A percentile compares a stretch with the other conserved stretches of the same genome.
Conservation (phyloP, 1,140 invertebrate genomes). For the Sitophilus oryzae region DNA sequence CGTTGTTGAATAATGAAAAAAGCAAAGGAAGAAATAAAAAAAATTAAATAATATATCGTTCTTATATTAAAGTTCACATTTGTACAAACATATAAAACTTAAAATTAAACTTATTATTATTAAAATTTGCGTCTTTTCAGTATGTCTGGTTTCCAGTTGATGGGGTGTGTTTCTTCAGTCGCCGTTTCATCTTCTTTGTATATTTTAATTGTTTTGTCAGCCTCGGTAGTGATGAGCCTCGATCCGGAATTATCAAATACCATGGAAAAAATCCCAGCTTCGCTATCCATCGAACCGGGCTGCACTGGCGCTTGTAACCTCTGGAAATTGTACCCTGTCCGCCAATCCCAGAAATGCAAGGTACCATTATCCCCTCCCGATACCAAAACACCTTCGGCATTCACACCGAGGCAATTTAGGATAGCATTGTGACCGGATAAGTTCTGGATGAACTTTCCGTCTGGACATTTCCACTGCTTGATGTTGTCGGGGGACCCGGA, state of each 20-base stretch:
- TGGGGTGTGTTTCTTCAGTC: conserved; percentile 92
- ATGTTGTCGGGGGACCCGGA: conserved; percentile 98
- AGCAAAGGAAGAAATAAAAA: not conserved
- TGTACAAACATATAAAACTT: not conserved
- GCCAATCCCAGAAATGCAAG: conserved; percentile 98
- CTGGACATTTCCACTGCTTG: conserved; percentile 98
- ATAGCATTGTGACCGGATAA: conserved; percentile 96
- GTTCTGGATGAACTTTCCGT: conserved; percentile 98
- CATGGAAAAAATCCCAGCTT: conserved; percentile 95
- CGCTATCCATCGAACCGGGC: conserved; percentile 99
- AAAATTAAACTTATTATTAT: conserved; percentile 31
- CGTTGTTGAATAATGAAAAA: not conserved
- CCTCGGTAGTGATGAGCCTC: conserved; percentile 92
- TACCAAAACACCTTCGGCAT: conserved; percentile 90
- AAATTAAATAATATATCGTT: not conserved
- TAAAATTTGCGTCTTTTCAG: conserved; percentile 83
- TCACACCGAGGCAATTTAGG: conserved; percentile 92
- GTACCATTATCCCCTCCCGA: conserved; percentile 99
- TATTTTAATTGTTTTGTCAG: conserved; percentile 99
- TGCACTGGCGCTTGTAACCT: conserved; percentile 78
- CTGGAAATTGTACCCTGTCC: conserved; percentile 88
- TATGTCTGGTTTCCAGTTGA: conserved; percentile 96
- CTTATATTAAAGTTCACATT: not conserved
- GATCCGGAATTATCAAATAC: conserved; percentile 91
- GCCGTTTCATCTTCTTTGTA: conserved; percentile 97